Conservation (phyloP, 2,113 vertebrate genomes). For the Abramis brama region DNA sequence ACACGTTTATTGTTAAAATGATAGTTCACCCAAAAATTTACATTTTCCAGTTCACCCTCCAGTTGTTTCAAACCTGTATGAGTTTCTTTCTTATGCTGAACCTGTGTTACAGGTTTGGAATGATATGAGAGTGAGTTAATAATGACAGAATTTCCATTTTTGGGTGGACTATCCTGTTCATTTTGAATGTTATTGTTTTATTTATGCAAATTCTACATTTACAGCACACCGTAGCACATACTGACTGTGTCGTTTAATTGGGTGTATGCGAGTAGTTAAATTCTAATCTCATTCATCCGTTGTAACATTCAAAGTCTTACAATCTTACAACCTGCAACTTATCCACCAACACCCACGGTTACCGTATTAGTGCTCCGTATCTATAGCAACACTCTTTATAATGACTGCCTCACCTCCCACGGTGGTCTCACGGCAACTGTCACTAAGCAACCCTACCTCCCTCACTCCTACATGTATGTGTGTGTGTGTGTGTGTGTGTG, state of each 20-base stretch:
- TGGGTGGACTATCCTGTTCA: neutral
- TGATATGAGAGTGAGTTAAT: neutral
- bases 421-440: constrained; percentile 59
- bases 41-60: too few species aligned
- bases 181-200: neutral
- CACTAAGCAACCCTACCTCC: constrained; percentile 58
- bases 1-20: neutral
- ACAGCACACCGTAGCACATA: neutral
- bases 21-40: too few species aligned
- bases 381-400: constrained; percentile 58
- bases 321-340: constrained; percentile 49
- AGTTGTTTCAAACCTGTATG: neutral
- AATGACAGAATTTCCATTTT: neutral
- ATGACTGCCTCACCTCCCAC: constrained; percentile 56
- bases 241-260: neutral
- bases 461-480: constrained; percentile 42
- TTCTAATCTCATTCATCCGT: neutral
- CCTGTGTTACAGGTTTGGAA: neutral
- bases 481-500: constrained; percentile 8
- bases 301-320: constrained; percentile 27
- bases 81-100: neutral
- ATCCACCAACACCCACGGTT: constrained; percentile 45
- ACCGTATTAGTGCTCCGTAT: constrained; percentile 50
- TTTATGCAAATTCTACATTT: neutral
- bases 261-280: neutral